Base-by-base conservation (phyloP, 2,113 vertebrate species). In the Gambusia holbrooki region DNA sequence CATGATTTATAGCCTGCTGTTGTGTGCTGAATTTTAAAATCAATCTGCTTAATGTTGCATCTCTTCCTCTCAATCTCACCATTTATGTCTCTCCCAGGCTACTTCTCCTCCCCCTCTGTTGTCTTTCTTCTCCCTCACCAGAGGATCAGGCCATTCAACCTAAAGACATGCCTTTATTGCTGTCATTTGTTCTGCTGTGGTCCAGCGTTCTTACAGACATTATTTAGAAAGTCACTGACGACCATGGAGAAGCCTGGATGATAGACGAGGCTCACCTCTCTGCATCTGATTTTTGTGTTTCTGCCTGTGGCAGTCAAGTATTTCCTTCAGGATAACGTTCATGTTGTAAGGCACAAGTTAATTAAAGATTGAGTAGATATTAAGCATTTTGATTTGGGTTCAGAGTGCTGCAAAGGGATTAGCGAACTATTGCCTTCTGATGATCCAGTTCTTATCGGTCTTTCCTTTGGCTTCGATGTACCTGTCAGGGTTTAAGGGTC, bases 1-100 rank as follows among this genome's bases (percentile, higher is more conserved):
- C 62, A 7, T 92, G 91, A 94, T 94, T 85, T 92, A 93, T 69
- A 25, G 78, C 69, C 1, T 62, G 40, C 77, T 74, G 75, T 79
- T 74, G 79, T 90, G 83, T 80, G 82, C 68, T 63, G 90, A 93
- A 91, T 92, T 90, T 90, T 77, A 81, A 91, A 93, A 93, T 93
- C 86, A 92, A 90, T 94, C 89, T 90, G 90, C 80, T 92, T 94
- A 92, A 93, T 93, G 91, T 94, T 92, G 88, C 87, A 83, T 90
- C 83, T 89, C 71, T 81, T 81, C 76, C 82, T 81, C 82, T 90
- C 78, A 79, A 76, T 88, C 87, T 82, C 81, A 1, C 60, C 35
- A 63, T 82, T 71, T 70, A 62, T 66, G 72, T 75, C 60, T 81
- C 69, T 73, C 68, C 63, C 70, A 71, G 67, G 22, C 71, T 48